These are phyloP conservation scores for Pherbina coryleti DNA, from an alignment of 2,888 invertebrate species.

Conservation along the genomic window DNA sequence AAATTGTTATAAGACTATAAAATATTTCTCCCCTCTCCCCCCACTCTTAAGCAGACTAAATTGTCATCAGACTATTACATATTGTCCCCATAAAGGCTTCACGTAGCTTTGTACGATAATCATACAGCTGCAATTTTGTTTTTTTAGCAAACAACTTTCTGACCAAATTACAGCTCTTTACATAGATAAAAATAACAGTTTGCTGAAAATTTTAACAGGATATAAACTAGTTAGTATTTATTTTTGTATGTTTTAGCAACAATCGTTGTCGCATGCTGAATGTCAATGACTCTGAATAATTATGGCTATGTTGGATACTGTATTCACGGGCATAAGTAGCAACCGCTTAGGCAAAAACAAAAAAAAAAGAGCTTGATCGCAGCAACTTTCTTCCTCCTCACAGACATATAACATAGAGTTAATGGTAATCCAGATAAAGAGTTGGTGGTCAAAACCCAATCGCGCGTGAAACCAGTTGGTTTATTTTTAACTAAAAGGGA, in stretches of 20 bases:
- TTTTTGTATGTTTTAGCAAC: neutral
- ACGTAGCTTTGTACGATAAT: neutral
- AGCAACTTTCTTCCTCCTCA: constrained; percentile 13
- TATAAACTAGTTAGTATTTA: neutral
- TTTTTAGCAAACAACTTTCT: neutral
- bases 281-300: constrained; percentile 15
- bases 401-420: neutral
- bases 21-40: too few relatives aligned
- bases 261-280: constrained; percentile 9
- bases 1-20: too few relatives aligned
- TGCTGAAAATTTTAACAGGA: neutral
- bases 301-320: too few relatives aligned
- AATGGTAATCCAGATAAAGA: neutral
- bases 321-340: too few relatives aligned
- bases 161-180: neutral
- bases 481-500: too few relatives aligned
- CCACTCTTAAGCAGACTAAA: too few relatives aligned
- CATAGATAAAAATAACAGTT: neutral
- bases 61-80: too few relatives aligned
- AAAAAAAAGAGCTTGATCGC: neutral
- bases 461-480: neutral
- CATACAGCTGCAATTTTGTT: neutral
- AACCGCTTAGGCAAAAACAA: too few relatives aligned
- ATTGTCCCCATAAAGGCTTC: too few relatives aligned
- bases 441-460: neutral